phyloP scores from a whole-genome alignment of 1,140 invertebrate genomes.

The Caenorhabditis briggsae region DNA sequence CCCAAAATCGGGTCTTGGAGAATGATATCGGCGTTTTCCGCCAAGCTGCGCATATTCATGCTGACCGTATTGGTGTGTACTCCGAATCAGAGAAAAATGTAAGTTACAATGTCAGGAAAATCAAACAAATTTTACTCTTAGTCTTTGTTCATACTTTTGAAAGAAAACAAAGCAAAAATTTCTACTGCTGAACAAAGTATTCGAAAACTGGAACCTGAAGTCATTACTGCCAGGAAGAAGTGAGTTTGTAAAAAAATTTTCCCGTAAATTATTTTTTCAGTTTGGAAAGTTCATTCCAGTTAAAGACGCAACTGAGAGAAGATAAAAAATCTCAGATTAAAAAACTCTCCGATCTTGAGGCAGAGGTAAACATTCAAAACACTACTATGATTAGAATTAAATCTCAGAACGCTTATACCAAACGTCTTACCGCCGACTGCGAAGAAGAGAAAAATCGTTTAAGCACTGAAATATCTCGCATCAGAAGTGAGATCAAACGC shows the following conservation, averaged over 20 bases:
- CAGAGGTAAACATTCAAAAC: neutral
- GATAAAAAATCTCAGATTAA: slow-evolving; percentile 9
- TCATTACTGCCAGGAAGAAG: neutral
- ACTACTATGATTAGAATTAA: no score
- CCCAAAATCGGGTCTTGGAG: slow-evolving; percentile 8
- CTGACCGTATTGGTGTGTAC: neutral
- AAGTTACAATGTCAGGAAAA: neutral
- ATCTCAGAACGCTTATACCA: neutral
- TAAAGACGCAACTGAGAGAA: neutral
- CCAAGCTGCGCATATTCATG: neutral
- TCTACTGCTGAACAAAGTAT: neutral
- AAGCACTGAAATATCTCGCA: neutral
- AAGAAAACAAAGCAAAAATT: neutral
- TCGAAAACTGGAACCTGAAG: slow-evolving; percentile 12
- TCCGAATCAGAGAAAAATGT: slow-evolving; percentile 41
- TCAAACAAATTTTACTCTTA: neutral
- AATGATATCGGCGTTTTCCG: slow-evolving; percentile 20
- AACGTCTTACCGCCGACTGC: neutral
- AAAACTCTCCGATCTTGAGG: neutral
- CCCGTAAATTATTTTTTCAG: no score
- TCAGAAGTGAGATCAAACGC: neutral
- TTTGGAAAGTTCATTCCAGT: neutral
- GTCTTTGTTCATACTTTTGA: neutral
- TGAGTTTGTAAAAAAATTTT: neutral
- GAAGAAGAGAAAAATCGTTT: slow-evolving; percentile 16